A percentile compares a stretch with the other conserved stretches of the same genome.
Conservation (phyloP, 2,113 vertebrate species). For the Psilopogon haemacephalus region DNA sequence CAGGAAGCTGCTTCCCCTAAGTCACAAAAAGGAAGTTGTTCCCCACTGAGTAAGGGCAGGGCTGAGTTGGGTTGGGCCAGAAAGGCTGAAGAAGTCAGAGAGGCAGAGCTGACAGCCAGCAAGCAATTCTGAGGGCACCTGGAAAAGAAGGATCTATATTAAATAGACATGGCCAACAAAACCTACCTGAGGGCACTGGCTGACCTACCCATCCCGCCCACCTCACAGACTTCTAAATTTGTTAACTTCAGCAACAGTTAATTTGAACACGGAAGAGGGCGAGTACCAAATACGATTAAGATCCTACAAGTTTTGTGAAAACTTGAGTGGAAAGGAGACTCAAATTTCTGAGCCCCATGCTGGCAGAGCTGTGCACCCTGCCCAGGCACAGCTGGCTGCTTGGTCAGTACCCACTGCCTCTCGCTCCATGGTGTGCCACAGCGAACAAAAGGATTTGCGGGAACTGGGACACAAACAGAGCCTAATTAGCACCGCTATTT, state of each 20-base stretch:
- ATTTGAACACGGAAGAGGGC: background rate
- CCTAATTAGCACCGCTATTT: constrained; percentile 1
- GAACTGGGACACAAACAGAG: background rate
- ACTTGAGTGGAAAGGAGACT: background rate
- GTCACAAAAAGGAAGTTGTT: background rate
- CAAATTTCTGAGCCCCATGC: background rate
- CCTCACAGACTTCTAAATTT: background rate
- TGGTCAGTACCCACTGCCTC: background rate
- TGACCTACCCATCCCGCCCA: background rate
- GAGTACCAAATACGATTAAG: background rate
- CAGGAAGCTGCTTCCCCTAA: background rate
- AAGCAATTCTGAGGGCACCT: background rate
- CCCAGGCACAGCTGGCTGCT: background rate
- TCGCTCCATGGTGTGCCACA: accelerated
- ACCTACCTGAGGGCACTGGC: background rate
- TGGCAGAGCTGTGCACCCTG: background rate
- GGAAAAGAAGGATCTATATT: background rate
- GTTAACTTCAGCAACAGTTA: background rate
- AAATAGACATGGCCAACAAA: background rate
- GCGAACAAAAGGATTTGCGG: background rate
- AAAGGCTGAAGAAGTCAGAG: background rate
- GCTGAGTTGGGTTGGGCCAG: background rate
- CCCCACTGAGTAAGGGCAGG: background rate
- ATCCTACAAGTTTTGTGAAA: background rate
- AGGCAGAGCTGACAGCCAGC: background rate